Evolutionary conservation across 2,797 vertebrate species (phyloP), one percentile per base, ranked within the genome.

Genomic region (Arremon brunneinucha): DNA sequence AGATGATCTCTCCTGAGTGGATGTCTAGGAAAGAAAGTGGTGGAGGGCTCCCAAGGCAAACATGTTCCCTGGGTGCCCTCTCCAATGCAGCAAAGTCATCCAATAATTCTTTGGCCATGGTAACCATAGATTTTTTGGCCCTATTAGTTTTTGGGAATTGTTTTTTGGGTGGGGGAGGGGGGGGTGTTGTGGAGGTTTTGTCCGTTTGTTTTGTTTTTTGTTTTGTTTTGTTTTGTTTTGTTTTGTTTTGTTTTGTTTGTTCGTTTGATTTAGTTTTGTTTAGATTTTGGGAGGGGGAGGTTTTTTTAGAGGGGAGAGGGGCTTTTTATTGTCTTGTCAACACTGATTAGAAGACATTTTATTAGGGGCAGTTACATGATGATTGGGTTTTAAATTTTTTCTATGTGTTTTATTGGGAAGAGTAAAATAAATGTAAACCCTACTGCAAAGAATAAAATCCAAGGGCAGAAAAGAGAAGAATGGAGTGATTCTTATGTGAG

Each of bases 281-380:
- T 39, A 37, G 14, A 56, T 37, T 56, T 46, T 32, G 27, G 18
- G 11, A 9, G 10, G 24, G 20, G 8, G 1, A 39, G 19, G 4
- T 19, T 26, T 50, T 35, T 43, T 9, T 1, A 5, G 21, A 2
- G 4, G 3, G 5, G 14, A 5, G 6, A 1, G 3, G 5, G 18
- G 6, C 4, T 83, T 14, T 7, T 63, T 59, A 12, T 62, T 16
- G 27, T 34, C 0, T 9, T 37, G 41, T 76, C 27, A 28, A 9
- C 4, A 24, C 27, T 43, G 12, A 65, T n/a, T 37, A 52, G 22
- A 62, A 1, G 15, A 32, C 12, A 18, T 39, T 86, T 83, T 52
- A 4, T 37, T 26, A 30, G 24, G 46, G 16, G 23, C 3, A 47
- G 19, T 34, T 74, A 21, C 8, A 20, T 11, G 12, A 24, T 65